A percentile compares a stretch with the other conserved stretches of the same genome.
These are phyloP conservation scores for Xenotilapia flavipinnis DNA, from an alignment of 2,113 vertebrate genomes.

Conservation along the genomic window DNA sequence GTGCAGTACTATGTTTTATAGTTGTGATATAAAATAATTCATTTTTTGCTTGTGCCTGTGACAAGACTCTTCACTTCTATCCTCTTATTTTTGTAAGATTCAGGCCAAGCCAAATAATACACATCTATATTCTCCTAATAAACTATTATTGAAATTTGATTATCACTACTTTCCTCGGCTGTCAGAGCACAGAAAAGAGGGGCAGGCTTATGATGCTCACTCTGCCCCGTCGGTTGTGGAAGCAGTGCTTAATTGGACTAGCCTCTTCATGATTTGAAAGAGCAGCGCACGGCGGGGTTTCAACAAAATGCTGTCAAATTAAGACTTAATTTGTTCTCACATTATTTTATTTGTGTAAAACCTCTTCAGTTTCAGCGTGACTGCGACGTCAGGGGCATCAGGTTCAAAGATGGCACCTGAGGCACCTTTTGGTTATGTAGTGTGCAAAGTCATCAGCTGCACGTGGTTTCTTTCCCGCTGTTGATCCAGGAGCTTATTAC, in stretches of 20 bases:
- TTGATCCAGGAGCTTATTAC: not conserved
- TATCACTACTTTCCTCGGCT: not conserved
- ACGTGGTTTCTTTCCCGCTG: not conserved
- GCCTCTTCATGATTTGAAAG: not conserved
- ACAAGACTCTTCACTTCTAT: not conserved
- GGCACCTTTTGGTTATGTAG: not conserved
- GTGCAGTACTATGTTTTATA: not conserved
- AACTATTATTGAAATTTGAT: not conserved
- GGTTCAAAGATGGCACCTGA: not conserved
- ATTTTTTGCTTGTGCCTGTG: not conserved
- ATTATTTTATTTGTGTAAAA: not conserved
- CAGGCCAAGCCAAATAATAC: not conserved
- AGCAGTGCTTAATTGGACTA: not conserved
- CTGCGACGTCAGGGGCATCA: not conserved
- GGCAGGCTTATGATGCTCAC: not conserved
- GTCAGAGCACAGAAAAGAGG: not conserved
- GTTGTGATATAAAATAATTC: not conserved
- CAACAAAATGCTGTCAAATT: not conserved
- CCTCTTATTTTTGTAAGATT: not conserved
- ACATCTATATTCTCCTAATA: not conserved
- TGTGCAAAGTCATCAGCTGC: not conserved
- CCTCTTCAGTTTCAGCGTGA: accelerated
- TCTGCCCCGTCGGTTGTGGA: not conserved
- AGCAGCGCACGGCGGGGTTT: not conserved
- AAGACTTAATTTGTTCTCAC: not conserved